Base-by-base conservation (phyloP, 2,888 invertebrate genomes). In the Pseudanteris insignis region DNA sequence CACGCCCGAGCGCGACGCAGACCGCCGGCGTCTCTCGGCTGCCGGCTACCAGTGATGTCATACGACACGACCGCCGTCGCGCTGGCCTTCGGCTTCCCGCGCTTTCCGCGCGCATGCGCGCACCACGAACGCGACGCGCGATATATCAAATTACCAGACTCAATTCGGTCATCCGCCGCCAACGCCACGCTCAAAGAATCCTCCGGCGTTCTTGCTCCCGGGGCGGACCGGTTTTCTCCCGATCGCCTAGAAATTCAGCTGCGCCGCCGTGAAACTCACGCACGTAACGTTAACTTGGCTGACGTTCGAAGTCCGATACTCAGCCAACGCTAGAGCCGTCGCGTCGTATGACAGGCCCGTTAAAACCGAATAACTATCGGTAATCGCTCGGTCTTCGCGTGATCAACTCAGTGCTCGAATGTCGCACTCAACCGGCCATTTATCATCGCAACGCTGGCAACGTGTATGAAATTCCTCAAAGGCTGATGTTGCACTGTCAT, bases 81-180 rank as follows among this genome's bases (percentile, higher is more conserved):
- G 44, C 60, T 73, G 76, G 76, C 78, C 78, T 78, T 78, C 76
- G 72, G 65, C 67, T 77, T 76, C 75, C 76, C 77, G 78, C 77
- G 77, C 73, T 71, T 73, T 68, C 59, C 36, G 58, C 57, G 29
- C 21, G 36, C n/a, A n/a, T n/a, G n/a, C n/a, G n/a, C n/a, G n/a
- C n/a, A n/a, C n/a, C n/a, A 69, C 73, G 70, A 71, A 71, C 70
- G 71, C 68, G 47, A 43, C 54, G 51, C 61, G 62, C 58, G 58
- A 58, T 64, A 58, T 61, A 64, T 64, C 64, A 61, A 64, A 64
- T 64, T 58, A 54, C 64, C 54, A 40, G 62, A 54, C 51, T 55
- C 62, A 47, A 62, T 59, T 64, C 64, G 64, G 62, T 62, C 55
- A n/a, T n/a, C n/a, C n/a, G n/a, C 60, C 57, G 57, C 59, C n/a